Base-by-base conservation (phyloP, 2,113 vertebrate species). In the Bungarus multicinctus region DNA sequence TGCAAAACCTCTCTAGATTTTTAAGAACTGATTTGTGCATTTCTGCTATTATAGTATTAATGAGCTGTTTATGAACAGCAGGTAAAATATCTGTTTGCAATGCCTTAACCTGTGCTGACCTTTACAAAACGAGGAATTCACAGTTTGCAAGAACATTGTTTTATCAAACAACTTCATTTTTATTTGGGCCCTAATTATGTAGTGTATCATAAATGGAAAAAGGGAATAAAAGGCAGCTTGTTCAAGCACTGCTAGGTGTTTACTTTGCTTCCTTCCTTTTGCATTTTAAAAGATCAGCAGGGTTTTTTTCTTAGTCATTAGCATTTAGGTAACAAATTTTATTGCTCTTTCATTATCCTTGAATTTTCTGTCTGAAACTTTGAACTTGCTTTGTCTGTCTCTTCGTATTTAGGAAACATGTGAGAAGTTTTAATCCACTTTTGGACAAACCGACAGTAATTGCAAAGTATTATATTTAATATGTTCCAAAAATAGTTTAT, bases 41-140 rank as follows among this genome's bases (percentile, higher is more conserved):
- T 58, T 93, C 91, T 91, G 92, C 92, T 85, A 89, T 54, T 27
- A 16, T 8, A 69, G 43, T 0, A 4, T 87, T 94, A 92, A 95
- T 53, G 88, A 92, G 91, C 64, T 94, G 89, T 93, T 95, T 90
- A 64, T 92, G 45, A 95, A 91, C 93, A 94, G 88, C 90, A 57
- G 60, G 93, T 69, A 64, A 92, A 95, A 93, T 91, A 91, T 93
- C 94, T 92, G 94, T 89, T 95, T 39, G 7, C 60, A 69, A 50
- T 90, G 57, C 58, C 18, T 87, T 94, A 92, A 57, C 88, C 91
- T 34, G 52, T 0, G 2, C 90, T 93, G 4, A 16, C 30, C 93
- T 0, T 58, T 20, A 4, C 92, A 3, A 94, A 94, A 93, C 64
- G 34, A 3, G 30, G 60, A 85, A 11, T 47, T 91, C 45, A 47